These are phyloP conservation scores for Notolabrus celidotus DNA, from an alignment of 2,797 vertebrate species.

Conservation along the genomic window DNA sequence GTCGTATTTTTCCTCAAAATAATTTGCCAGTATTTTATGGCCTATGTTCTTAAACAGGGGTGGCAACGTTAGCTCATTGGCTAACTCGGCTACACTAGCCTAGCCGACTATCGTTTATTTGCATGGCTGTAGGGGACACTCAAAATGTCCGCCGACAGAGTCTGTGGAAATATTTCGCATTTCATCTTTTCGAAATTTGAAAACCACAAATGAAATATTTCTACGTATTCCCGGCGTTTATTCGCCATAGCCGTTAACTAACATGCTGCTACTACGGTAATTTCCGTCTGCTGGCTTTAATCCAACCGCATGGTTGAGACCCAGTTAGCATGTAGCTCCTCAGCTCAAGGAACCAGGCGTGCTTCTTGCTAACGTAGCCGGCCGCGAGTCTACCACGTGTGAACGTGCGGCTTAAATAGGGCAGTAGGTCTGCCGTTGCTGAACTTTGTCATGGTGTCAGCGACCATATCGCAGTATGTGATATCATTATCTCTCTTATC, in stretches of 20 bases:
- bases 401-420: conserved; percentile 59
- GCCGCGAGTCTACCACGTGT: conserved; percentile 81
- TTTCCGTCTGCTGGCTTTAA: conserved; percentile 71
- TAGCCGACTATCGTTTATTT: conserved; percentile 58
- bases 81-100: conserved; percentile 58
- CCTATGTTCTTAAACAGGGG: conserved; percentile 41
- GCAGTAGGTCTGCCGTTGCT: conserved; percentile 49
- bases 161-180: conserved; percentile 47
- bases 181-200: too few species aligned
- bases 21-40: conserved; percentile 26
- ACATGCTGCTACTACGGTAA: not conserved
- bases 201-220: rapidly evolving
- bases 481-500: not conserved
- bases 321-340: conserved; percentile 66
- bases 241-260: rapidly evolving
- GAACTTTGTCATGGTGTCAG: conserved; percentile 7
- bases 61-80: conserved; percentile 13
- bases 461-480: too few species aligned
- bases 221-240: rapidly evolving
- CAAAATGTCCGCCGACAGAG: conserved; percentile 87
- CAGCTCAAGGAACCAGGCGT: conserved; percentile 64
- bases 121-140: conserved; percentile 69
- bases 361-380: conserved; percentile 58
- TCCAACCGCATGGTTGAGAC: conserved; percentile 85
- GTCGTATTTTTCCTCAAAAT: conserved; percentile 20